Evolutionary conservation across 2,113 vertebrate genomes (phyloP).

Genomic region (Xyrauchen texanus): DNA sequence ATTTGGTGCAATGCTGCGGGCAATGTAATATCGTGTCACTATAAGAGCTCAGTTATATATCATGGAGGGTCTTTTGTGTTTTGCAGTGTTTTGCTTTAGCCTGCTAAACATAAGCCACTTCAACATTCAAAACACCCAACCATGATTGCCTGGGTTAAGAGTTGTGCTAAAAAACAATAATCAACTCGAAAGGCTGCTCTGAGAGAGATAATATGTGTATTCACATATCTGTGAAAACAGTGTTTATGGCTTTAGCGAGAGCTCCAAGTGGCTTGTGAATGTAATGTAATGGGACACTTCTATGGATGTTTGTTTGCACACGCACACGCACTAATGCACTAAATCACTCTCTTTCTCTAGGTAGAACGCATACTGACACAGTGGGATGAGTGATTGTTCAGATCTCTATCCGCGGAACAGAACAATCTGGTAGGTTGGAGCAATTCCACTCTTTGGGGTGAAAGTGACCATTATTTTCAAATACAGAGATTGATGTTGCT

Average conservation of each 20-base stretch:
- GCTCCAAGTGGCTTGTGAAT: constrained; percentile 40
- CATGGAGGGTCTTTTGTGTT: constrained; percentile 15
- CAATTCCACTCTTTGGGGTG: constrained; percentile 55
- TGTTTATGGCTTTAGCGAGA: constrained; percentile 44
- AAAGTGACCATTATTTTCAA: constrained; percentile 69
- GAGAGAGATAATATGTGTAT: constrained; percentile 49
- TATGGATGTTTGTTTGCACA: not conserved
- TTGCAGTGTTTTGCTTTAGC: constrained; percentile 20
- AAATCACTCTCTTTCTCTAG: constrained; percentile 8
- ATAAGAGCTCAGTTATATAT: constrained; percentile 21
- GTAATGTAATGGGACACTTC: constrained; percentile 25
- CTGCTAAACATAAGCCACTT: constrained; percentile 4
- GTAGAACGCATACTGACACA: not conserved
- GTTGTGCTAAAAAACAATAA: constrained; percentile 68
- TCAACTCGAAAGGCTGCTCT: constrained; percentile 63
- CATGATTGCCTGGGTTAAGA: constrained; percentile 58
- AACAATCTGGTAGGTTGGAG: constrained; percentile 55
- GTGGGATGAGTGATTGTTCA: constrained; percentile 53
- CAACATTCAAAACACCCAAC: constrained; percentile 38
- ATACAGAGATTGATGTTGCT: constrained; percentile 63
- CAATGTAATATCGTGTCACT: constrained; percentile 17
- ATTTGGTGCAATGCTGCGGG: constrained; percentile 37
- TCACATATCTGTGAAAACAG: constrained; percentile 42
- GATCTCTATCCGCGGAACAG: constrained; percentile 62
- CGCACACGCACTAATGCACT: not conserved